phyloP scores from a whole-genome alignment of 1,140 invertebrate genomes.

The Galleria mellonella region DNA sequence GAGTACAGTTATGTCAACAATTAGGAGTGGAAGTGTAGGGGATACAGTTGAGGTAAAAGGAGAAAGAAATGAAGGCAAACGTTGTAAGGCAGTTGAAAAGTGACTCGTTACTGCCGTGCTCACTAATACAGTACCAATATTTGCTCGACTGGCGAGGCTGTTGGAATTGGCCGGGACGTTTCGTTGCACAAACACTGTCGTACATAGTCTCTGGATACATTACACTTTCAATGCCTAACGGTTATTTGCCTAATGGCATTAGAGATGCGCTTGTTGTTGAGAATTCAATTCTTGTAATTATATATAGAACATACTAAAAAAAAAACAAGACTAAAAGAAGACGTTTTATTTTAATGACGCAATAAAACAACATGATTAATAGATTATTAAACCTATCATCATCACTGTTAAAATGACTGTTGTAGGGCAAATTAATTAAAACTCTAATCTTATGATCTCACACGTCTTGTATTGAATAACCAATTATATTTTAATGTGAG shows the following conservation, averaged over 20 bases:
- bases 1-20: slow-evolving; percentile 5
- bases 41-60: slow-evolving; percentile 5
- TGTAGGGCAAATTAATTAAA: no score
- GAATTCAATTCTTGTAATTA: no score
- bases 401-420: no score
- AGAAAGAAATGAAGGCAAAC: slow-evolving; percentile 17
- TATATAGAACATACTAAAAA: no score
- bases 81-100: slow-evolving; percentile 33
- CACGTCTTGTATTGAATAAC: no score
- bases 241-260: slow-evolving; percentile 13
- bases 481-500: neutral
- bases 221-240: slow-evolving; percentile 9
- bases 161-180: slow-evolving; percentile 29
- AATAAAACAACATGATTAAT: no score
- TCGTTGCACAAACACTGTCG: slow-evolving; percentile 42
- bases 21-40: slow-evolving; percentile 7
- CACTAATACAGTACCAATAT: slow-evolving; percentile 62
- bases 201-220: slow-evolving; percentile 28
- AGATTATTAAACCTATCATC: no score
- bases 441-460: no score
- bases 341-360: no score
- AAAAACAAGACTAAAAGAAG: no score
- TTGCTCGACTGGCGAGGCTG: slow-evolving; percentile 34
- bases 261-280: neutral
- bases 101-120: slow-evolving; percentile 35